These are phyloP conservation scores for Engystomops pustulosus DNA, from an alignment of 2,113 vertebrate species.

Conservation along the genomic window DNA sequence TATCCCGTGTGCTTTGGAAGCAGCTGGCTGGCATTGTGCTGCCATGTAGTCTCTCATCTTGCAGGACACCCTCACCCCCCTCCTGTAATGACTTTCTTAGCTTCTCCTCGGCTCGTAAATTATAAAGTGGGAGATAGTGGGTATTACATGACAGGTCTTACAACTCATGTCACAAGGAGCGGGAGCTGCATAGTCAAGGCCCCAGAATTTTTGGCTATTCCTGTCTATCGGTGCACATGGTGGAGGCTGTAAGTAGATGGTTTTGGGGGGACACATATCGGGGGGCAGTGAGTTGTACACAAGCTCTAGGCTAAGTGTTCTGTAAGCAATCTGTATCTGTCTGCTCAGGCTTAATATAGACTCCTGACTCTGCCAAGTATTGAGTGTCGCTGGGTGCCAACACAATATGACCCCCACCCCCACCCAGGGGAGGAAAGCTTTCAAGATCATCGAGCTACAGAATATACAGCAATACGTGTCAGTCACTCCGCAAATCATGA, in stretches of 20 bases:
- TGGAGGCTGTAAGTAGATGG: too few relatives aligned
- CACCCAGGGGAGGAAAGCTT: not conserved
- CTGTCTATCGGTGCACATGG: too few relatives aligned
- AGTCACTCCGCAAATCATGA: too few relatives aligned
- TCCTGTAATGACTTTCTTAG: not conserved
- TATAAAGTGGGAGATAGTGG: not conserved
- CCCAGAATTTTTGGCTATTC: too few relatives aligned
- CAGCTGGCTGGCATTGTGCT: not conserved
- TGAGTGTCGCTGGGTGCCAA: not conserved
- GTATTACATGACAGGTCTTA: not conserved
- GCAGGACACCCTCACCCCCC: not conserved
- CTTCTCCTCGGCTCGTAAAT: not conserved
- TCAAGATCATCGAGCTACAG: not conserved
- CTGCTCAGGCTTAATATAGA: not conserved
- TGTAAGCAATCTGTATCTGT: not conserved
- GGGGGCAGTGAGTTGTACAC: not conserved
- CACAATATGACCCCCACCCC: too few relatives aligned
- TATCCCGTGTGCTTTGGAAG: too few relatives aligned
- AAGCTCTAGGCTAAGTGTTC: not conserved
- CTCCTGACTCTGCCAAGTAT: constrained; percentile 9
- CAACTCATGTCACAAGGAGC: too few relatives aligned
- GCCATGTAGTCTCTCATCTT: not conserved
- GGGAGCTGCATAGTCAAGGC: too few relatives aligned
- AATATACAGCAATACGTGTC: too few relatives aligned
- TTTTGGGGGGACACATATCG: not conserved